Base-by-base conservation (phyloP, 2,888 invertebrate genomes). In the Cephus spinipes region DNA sequence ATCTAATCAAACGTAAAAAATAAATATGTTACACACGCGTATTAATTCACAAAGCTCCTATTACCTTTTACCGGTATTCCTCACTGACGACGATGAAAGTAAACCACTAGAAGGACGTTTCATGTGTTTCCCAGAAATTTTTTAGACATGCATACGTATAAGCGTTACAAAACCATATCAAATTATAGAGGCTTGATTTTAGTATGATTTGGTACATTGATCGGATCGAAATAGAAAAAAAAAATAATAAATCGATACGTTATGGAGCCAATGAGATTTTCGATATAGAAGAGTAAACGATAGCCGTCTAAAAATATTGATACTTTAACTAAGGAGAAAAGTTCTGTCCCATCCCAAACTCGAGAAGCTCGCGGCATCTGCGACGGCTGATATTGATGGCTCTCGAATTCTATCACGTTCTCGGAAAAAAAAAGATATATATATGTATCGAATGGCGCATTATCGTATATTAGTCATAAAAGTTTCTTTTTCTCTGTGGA, bases 271-370 rank as follows among this genome's bases (percentile, higher is more conserved):
- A 87, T 86, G 84, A 85, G 84, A 83, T 88, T 82, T 79, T 85
- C 84, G 86, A 84, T 86, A 86, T 81, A 55, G 73, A 69, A 83
- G 83, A 83, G 82, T 83, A 85, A 83, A 83, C 81, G 83, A 83
- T 34, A 32, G 84, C 85, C 85, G 85, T 88, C 87, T 85, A 86
- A 88, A 89, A 89, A 89, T 89, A 89, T 89, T 89, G 88, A 88
- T 89, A 89, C 89, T 89, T 89, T 88, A 89, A 89, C 88, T 89
- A 89, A 89, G 88, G 86, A 89, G 88, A 84, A 89, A 88, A 89
- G 88, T 89, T 89, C 71, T 12, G 32, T 32, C 71, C 71, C 71
- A 6, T 32, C 71, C 71, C 31, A 33, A 31, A 71, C 77, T 75
- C 77, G 55, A 71, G 36, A 71, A 77, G 77, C 79, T 69, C 77